These are phyloP conservation scores for Pollenia labialis DNA, from an alignment of 2,888 invertebrate species.

Conservation along the genomic window DNA sequence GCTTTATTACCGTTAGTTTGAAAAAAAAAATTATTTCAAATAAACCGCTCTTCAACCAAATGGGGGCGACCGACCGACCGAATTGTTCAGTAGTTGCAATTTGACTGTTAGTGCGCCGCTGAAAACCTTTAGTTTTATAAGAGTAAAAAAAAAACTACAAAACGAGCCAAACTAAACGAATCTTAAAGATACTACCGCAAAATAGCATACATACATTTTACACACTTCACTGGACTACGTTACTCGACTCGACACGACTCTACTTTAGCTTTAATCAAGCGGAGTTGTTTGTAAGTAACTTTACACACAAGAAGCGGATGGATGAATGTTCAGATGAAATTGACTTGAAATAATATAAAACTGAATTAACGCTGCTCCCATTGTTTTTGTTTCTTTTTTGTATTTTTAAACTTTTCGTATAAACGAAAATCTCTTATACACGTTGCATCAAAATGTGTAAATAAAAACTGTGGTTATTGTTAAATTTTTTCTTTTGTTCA, in stretches of 20 bases:
- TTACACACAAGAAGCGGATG: slow-evolving; percentile 39
- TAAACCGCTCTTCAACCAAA: slow-evolving; percentile 23
- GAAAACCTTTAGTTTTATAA: slow-evolving; percentile 70
- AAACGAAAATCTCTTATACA: slow-evolving; percentile 59
- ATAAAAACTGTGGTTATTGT: slow-evolving; percentile 14
- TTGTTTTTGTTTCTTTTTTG: background rate
- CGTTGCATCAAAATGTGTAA: slow-evolving; percentile 26
- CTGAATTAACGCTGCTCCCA: slow-evolving; percentile 2
- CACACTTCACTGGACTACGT: too few relatives aligned
- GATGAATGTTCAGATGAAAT: slow-evolving; percentile 36
- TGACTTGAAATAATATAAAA: slow-evolving; percentile 7
- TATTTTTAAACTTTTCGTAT: background rate
- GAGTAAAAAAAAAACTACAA: slow-evolving; percentile 52
- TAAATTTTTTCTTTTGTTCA: slow-evolving; percentile 3
- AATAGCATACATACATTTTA: slow-evolving; percentile 9
- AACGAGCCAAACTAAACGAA: slow-evolving; percentile 41
- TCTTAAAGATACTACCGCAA: slow-evolving; percentile 34
- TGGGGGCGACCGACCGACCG: slow-evolving; percentile 59
- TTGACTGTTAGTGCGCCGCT: slow-evolving; percentile 65
- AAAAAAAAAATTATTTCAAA: slow-evolving; percentile 6
- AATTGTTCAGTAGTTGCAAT: slow-evolving; percentile 64
- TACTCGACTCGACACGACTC: background rate
- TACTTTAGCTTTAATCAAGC: slow-evolving; percentile 33
- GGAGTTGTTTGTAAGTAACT: background rate
- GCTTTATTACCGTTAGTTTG: slow-evolving; percentile 29